Evolutionary conservation across 2,797 vertebrate genomes (phyloP).

Genomic region (Myripristis murdjan): DNA sequence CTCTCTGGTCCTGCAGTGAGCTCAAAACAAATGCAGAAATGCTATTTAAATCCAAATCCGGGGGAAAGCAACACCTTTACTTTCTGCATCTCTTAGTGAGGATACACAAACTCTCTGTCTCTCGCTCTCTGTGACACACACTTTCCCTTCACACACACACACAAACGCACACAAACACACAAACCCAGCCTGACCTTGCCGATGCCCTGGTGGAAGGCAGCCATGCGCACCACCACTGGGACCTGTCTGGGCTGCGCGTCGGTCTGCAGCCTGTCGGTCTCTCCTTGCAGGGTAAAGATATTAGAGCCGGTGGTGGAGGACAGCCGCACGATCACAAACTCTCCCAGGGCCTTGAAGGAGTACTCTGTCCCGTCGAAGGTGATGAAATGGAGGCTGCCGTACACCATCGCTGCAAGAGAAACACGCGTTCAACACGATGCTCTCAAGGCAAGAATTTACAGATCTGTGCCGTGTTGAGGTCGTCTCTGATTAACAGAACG

Average conservation of each 20-base stretch:
- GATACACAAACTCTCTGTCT: not conserved
- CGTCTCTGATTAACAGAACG: not conserved
- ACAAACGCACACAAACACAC: conserved; percentile 21
- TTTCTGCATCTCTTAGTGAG: not conserved
- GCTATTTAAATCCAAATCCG: too few species aligned
- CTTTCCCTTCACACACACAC: not conserved
- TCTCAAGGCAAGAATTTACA: not conserved
- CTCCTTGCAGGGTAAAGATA: conserved; percentile 90
- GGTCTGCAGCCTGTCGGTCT: conserved; percentile 73
- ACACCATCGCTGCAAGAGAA: conserved; percentile 81
- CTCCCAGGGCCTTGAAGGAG: conserved; percentile 87
- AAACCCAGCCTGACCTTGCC: conserved; percentile 87
- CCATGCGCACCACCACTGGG: conserved; percentile 84
- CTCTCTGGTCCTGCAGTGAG: too few species aligned
- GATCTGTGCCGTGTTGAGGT: not conserved
- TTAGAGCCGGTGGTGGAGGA: conserved; percentile 86
- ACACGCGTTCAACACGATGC: not conserved
- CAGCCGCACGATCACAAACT: conserved; percentile 87
- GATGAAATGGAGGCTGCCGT: conserved; percentile 87
- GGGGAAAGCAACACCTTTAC: too few species aligned
- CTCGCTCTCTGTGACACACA: conserved; percentile 1
- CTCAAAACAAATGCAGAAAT: too few species aligned
- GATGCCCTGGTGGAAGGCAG: conserved; percentile 88
- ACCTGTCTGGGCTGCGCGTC: conserved; percentile 69
- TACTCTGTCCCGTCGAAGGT: conserved; percentile 88